Base-by-base conservation (phyloP, 2,888 invertebrate species). In the Ophion obscuratus region DNA sequence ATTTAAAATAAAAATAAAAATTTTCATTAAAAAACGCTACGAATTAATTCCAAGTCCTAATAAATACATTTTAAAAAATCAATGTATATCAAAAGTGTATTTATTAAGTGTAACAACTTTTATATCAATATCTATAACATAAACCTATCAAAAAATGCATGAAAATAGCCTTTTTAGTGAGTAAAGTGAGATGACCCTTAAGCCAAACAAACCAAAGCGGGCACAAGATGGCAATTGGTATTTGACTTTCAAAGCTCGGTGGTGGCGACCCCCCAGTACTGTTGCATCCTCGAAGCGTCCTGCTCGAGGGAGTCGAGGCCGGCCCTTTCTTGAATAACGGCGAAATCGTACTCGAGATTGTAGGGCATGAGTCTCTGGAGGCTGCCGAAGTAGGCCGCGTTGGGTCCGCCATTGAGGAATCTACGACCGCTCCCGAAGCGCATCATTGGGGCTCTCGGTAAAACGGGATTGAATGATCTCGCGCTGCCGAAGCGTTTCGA, bases 191-290 rank as follows among this genome's bases (percentile, higher is more conserved):
- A 24, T 2, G 24, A 24, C 24, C 24, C 2, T 9, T 47, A 47
- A 11, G 10, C 10, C 47, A 9, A 47, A 1, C 11, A 14, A 47
- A 47, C 3, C 10, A 1, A 47, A 47, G 31, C 4, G 31, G 4
- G 2, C 31, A 31, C 4, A 4, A 1, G 10, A 2, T 53, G 53
- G 2, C 53, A 17, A 40, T 40, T 40, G 40, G 6, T 40, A 40
- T 40, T 17, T 4, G 53, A 4, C 70, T 68, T 87, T 95, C 95
- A 98, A 88, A 98, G 94, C 94, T 98, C 98, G 0, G 98, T 98
- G 1, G 98, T 98, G 17, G 98, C 97, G 68, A 98, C 97, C 75
- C 97, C 98, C 98, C 98, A 98, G 94, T 98, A 98, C 91, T 98
- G 97, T 90, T 97, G 97, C 97, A 98, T 97, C 79, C 98, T 95